These are phyloP conservation scores for Hiodon tergisus DNA, from an alignment of 2,113 vertebrate species.

Conservation along the genomic window DNA sequence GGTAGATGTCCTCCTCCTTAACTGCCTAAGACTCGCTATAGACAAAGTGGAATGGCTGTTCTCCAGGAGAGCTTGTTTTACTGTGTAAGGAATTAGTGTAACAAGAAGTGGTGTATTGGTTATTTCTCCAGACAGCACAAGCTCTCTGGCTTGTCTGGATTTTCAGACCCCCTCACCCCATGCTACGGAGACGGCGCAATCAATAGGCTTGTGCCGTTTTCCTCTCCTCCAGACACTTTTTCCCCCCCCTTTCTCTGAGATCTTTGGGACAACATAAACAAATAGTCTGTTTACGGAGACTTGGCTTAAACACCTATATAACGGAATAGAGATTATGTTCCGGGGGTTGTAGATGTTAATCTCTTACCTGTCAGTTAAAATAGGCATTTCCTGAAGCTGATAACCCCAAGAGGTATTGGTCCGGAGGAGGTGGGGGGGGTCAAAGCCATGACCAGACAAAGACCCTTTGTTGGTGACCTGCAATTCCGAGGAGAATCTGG, in stretches of 20 bases:
- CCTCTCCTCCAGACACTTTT: constrained; percentile 70
- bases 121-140: constrained; percentile 78
- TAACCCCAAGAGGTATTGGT: constrained; percentile 65
- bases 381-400: constrained; percentile 76
- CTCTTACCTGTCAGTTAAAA: constrained; percentile 79
- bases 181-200: constrained; percentile 78
- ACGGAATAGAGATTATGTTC: constrained; percentile 72
- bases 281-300: constrained; percentile 72
- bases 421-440: constrained; percentile 43
- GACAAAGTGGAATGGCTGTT: constrained; percentile 77
- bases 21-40: constrained; percentile 56
- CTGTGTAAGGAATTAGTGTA: constrained; percentile 79
- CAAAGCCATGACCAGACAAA: constrained; percentile 75
- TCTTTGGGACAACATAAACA: constrained; percentile 69
- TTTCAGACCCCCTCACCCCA: constrained; percentile 59
- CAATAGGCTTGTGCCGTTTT: constrained; percentile 75
- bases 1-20: constrained; percentile 51
- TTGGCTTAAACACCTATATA: constrained; percentile 67
- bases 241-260: constrained; percentile 68
- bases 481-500: constrained; percentile 53
- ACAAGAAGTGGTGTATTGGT: constrained; percentile 89
- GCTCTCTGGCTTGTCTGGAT: constrained; percentile 77
- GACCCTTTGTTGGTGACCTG: constrained; percentile 71
- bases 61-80: constrained; percentile 78
- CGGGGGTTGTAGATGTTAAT: constrained; percentile 76